Evolutionary conservation across 2,888 invertebrate genomes (phyloP), one percentile per base, ranked within the genome.

Genomic region (Drosophila monieri): DNA sequence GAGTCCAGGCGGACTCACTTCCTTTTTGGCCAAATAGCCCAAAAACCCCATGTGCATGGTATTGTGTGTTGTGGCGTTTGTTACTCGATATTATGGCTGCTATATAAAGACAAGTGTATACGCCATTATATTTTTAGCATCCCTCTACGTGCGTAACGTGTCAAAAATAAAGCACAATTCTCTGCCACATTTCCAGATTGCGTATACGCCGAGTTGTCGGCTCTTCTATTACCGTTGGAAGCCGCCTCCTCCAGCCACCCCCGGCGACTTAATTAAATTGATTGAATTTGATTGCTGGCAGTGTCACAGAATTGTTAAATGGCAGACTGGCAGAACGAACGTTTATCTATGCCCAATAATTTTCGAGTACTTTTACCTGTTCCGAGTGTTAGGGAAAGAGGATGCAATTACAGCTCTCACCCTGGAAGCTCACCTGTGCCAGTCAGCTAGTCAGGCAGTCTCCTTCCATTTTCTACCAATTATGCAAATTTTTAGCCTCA

Each of bases 61-160:
- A 49, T 54, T 71, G 56, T 66, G 67, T 41, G 14, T 58, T 56
- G 72, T 30, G 39, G 23, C 78, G 65, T 80, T 80, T 75, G 88
- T 87, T 84, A 72, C 78, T 85, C 83, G 80, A 87, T 87, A 81
- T 87, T 81, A 81, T 86, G 85, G 78, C 79, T 55, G 83, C 76
- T 67, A 81, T 80, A 87, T 86, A 83, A 83, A 86, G 80, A 79
- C 76, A 80, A 80, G 78, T 80, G 76, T 66, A 60, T 67, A 62
- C 61, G 57, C 65, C 58, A 80, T 76, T 75, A 87, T 87, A 87
- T 84, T 84, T 84, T 85, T 85, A 77, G 84, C 85, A 77, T 69
- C 70, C 72, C 68, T 62, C 74, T 85, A 80, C 87, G 83, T 86
- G 87, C 78, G 85, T 86, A 86, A 86, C 83, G 87, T 81, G 88